phyloP scores from a whole-genome alignment of 2,113 vertebrate species.

The Megaceryle torquata region DNA sequence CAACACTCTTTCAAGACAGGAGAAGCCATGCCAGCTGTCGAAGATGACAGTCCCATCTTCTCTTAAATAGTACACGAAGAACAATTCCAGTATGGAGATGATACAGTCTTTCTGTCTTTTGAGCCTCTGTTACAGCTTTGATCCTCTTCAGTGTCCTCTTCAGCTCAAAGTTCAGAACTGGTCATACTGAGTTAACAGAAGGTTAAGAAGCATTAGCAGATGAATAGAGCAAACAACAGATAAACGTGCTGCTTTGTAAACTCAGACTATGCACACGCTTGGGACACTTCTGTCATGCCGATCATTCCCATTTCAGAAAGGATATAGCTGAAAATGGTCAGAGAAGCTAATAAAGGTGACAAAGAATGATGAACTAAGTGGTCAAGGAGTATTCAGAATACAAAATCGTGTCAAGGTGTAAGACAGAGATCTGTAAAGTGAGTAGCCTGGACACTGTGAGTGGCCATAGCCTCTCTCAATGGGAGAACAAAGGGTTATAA shows the following conservation, averaged over 20 bases:
- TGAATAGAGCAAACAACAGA: background rate
- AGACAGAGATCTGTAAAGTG: background rate
- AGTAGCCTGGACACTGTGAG: accelerated
- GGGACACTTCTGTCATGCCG: background rate
- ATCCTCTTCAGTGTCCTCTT: background rate
- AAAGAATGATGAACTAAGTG: background rate
- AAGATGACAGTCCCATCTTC: background rate
- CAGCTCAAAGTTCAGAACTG: background rate
- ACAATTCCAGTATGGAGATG: background rate
- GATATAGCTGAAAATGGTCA: background rate
- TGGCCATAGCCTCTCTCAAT: background rate
- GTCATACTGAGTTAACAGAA: background rate
- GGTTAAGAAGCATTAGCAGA: background rate
- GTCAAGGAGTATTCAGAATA: background rate
- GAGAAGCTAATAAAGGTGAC: background rate
- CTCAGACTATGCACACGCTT: background rate
- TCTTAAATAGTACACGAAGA: accelerated
- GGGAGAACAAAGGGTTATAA: background rate
- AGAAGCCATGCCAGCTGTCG: background rate
- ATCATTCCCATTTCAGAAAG: background rate
- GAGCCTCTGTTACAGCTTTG: background rate
- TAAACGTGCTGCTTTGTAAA: background rate
- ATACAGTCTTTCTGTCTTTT: background rate
- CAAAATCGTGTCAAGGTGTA: background rate
- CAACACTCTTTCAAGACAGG: background rate